Evolutionary conservation across 2,797 vertebrate species (phyloP).

Genomic region (Coregonus ussuriensis): DNA sequence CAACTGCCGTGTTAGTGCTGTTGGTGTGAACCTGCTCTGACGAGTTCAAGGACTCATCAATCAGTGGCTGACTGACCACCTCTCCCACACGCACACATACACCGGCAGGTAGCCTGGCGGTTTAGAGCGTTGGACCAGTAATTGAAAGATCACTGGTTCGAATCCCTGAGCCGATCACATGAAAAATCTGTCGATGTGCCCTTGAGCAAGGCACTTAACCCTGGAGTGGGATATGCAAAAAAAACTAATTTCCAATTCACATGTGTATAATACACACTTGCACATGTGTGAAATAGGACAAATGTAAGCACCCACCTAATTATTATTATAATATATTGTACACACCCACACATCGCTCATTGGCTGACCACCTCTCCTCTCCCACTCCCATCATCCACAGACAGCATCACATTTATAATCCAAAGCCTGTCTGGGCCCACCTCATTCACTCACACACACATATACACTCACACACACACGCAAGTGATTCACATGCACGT

Average conservation of each 20-base stretch:
- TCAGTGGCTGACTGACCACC: neutral
- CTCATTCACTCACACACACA: neutral
- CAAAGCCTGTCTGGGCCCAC: neutral
- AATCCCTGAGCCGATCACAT: no score
- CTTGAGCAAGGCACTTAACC: no score
- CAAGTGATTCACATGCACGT: no score
- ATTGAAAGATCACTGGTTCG: no score
- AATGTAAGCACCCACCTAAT: neutral
- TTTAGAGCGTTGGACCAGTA: no score
- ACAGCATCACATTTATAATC: slow-evolving; percentile 6
- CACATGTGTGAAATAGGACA: neutral
- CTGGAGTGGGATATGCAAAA: no score
- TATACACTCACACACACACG: neutral
- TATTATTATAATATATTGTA: no score
- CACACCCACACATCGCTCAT: neutral
- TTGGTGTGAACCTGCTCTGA: neutral
- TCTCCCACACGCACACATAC: neutral
- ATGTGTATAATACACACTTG: no score
- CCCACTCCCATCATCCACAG: neutral
- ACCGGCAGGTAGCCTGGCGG: neutral
- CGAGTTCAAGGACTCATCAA: slow-evolving; percentile 3
- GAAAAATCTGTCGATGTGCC: no score
- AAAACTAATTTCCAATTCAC: no score
- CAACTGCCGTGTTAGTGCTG: neutral
- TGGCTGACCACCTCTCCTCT: neutral